Conservation (phyloP, 2,113 vertebrate genomes). For the Etheostoma spectabile region DNA sequence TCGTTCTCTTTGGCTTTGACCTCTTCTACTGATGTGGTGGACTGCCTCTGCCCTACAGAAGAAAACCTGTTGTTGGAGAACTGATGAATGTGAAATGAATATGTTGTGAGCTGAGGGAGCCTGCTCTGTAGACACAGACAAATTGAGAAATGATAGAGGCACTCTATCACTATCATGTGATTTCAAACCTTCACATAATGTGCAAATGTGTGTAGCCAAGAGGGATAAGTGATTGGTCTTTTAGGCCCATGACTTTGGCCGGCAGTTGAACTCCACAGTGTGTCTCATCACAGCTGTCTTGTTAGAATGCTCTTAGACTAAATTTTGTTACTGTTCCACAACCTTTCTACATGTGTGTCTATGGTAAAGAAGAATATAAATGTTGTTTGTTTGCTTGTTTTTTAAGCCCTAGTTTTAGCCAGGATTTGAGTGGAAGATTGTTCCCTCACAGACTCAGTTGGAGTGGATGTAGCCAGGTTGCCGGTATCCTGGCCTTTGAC, state of each 20-base stretch:
- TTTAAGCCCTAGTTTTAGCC: neutral
- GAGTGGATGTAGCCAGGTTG: constrained; percentile 1
- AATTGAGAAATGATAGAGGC: neutral
- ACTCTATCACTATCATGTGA: neutral
- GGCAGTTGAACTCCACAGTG: neutral
- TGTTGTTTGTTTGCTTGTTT: neutral
- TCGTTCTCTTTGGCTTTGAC: neutral
- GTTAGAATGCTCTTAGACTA: neutral
- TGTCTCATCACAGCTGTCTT: constrained; percentile 17
- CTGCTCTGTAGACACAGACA: neutral
- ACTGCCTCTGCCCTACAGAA: neutral
- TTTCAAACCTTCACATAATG: neutral
- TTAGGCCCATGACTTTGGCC: neutral
- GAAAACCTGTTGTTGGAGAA: neutral
- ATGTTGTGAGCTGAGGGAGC: neutral
- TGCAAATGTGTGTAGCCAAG: neutral
- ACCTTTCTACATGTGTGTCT: neutral
- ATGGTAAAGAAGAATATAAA: neutral
- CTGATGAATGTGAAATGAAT: neutral
- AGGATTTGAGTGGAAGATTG: constrained; percentile 16
- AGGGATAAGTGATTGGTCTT: constrained; percentile 1
- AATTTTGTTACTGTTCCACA: constrained; percentile 14
- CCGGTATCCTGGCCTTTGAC: constrained; percentile 3
- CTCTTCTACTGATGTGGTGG: neutral
- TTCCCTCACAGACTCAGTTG: constrained; percentile 21